Evolutionary conservation across 1,140 invertebrate genomes (phyloP).

Genomic region (Heliconius congener): DNA sequence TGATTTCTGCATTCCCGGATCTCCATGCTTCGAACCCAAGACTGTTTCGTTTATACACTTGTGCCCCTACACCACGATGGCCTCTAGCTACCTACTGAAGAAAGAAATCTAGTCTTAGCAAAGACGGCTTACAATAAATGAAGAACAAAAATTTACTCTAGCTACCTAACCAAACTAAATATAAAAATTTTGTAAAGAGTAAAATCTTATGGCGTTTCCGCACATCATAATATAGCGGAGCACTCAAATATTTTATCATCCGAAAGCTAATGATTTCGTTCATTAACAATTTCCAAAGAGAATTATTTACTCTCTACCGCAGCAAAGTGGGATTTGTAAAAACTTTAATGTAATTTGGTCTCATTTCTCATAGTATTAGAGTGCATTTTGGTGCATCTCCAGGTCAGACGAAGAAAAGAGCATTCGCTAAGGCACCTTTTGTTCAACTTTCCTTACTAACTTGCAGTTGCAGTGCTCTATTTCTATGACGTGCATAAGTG

Average conservation of each 20-base stretch:
- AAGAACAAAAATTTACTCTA: too few relatives aligned
- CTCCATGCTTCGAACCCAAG: too few relatives aligned
- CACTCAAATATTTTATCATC: slow-evolving; percentile 30
- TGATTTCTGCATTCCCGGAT: too few relatives aligned
- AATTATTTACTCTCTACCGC: slow-evolving; percentile 40
- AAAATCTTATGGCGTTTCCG: not conserved
- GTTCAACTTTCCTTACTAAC: slow-evolving; percentile 41
- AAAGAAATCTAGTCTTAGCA: too few relatives aligned
- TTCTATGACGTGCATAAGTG: slow-evolving; percentile 42
- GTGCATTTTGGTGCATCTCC: slow-evolving; percentile 27
- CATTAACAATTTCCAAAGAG: slow-evolving; percentile 54
- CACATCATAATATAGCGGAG: not conserved
- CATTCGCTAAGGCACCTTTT: slow-evolving; percentile 43
- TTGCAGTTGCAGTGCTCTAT: slow-evolving; percentile 40
- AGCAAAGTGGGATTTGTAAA: not conserved
- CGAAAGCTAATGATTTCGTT: slow-evolving; percentile 52
- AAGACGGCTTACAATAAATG: too few relatives aligned
- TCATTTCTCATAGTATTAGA: slow-evolving; percentile 16
- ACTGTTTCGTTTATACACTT: too few relatives aligned
- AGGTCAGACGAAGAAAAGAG: slow-evolving; percentile 36
- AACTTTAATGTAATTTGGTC: slow-evolving; percentile 10
- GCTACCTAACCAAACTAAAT: too few relatives aligned
- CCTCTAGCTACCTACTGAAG: too few relatives aligned
- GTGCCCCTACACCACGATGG: too few relatives aligned
- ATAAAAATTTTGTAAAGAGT: not conserved